phyloP scores from a whole-genome alignment of 2,113 vertebrate genomes.

The Chlamydotis undulata region DNA sequence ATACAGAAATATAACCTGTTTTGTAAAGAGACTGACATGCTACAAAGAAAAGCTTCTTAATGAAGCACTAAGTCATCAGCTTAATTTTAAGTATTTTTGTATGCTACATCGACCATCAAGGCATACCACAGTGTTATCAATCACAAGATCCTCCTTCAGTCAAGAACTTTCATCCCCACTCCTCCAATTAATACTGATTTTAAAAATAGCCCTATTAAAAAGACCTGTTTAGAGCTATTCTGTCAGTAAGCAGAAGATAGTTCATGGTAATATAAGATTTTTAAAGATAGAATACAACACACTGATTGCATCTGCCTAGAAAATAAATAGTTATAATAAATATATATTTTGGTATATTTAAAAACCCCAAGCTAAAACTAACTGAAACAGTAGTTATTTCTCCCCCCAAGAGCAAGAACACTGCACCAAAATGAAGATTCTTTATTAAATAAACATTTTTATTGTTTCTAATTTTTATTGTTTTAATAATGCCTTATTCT shows the following conservation, averaged over 20 bases:
- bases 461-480: neutral
- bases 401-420: too few relatives aligned
- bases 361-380: accelerated
- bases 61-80: neutral
- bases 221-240: neutral
- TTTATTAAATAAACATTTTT: neutral
- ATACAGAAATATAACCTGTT: neutral
- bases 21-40: neutral
- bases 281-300: accelerated
- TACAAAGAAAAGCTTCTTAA: neutral
- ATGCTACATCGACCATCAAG: neutral
- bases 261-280: accelerated
- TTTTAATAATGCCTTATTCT: neutral
- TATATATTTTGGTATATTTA: accelerated
- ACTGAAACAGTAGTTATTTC: neutral
- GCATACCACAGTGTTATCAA: neutral
- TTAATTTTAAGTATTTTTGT: neutral
- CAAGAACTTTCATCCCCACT: neutral
- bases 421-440: accelerated
- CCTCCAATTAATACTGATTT: accelerated
- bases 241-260: accelerated
- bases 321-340: neutral
- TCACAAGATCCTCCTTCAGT: neutral
- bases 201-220: neutral
- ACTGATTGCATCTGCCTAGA: neutral